Evolutionary conservation across 2,888 invertebrate genomes (phyloP).

Genomic region (Galeruca laticollis): DNA sequence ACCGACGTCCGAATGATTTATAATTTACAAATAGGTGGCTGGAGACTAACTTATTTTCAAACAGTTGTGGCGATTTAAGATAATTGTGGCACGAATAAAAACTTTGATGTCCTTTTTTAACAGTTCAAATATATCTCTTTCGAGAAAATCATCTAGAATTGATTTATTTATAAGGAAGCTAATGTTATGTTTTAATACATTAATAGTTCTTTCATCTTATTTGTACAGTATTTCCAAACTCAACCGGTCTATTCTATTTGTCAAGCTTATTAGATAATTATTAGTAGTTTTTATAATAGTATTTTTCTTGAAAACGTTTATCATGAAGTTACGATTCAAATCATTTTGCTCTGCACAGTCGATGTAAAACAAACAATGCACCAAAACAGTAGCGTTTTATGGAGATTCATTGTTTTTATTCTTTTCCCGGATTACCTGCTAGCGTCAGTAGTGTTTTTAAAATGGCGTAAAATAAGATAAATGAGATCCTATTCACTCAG

Average conservation of each 20-base stretch:
- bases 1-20: slow-evolving; percentile 32
- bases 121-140: slow-evolving; percentile 1
- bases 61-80: slow-evolving; percentile 28
- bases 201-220: no score
- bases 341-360: slow-evolving; percentile 11
- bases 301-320: no score
- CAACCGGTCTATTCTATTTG: no score
- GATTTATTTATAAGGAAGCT: no score
- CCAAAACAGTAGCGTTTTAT: slow-evolving; percentile 26
- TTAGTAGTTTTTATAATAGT: no score
- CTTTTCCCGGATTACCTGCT: slow-evolving; percentile 8
- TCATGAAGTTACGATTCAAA: slow-evolving; percentile 26
- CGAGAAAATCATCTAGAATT: no score
- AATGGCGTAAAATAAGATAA: slow-evolving; percentile 7
- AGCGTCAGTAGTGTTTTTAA: slow-evolving; percentile 7
- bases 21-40: slow-evolving; percentile 36
- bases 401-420: slow-evolving; percentile 10
- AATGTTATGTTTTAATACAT: no score
- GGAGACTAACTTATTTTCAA: slow-evolving; percentile 31
- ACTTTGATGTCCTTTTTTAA: background rate
- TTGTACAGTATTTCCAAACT: no score
- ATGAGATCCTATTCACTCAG: slow-evolving; percentile 6
- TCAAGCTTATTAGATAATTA: no score
- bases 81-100: slow-evolving; percentile 18
- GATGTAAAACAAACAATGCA: slow-evolving; percentile 26